Conservation (phyloP, 2,113 vertebrate genomes). For the Pedionomus torquatus region DNA sequence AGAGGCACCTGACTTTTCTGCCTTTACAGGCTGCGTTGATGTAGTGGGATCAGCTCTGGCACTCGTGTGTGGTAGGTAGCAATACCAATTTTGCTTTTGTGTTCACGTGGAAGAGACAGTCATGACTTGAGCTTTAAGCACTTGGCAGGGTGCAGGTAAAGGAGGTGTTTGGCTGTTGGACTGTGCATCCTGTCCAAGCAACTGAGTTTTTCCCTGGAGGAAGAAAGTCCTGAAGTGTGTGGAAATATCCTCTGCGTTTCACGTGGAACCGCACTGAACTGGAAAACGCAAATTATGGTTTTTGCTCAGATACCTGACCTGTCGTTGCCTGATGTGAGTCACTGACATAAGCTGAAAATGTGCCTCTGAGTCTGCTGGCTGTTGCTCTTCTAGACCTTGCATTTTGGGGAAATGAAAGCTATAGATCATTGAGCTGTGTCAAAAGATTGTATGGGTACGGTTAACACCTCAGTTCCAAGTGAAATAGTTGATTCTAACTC, state of each 20-base stretch:
- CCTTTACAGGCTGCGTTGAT: neutral
- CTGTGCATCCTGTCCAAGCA: neutral
- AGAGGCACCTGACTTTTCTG: neutral
- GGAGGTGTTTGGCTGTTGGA: neutral
- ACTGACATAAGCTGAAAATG: neutral
- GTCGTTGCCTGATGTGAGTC: neutral
- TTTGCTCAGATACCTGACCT: neutral
- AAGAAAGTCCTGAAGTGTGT: neutral
- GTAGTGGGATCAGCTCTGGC: neutral
- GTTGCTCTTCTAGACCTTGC: neutral
- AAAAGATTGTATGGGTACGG: neutral
- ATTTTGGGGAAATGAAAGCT: neutral
- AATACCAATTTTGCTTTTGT: accelerated
- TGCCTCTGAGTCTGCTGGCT: neutral
- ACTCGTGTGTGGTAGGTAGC: neutral
- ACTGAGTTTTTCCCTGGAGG: neutral
- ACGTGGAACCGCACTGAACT: neutral
- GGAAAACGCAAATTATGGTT: neutral
- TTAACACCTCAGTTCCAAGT: neutral
- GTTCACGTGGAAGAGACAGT: neutral
- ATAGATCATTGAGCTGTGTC: neutral
- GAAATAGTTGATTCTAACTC: neutral
- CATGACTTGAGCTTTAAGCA: neutral
- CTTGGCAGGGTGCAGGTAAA: neutral
- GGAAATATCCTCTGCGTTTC: neutral